A percentile compares a stretch with the other conserved stretches of the same genome.
Conservation (phyloP, 2,113 vertebrate genomes). For the Brachypodius melanocephalos region DNA sequence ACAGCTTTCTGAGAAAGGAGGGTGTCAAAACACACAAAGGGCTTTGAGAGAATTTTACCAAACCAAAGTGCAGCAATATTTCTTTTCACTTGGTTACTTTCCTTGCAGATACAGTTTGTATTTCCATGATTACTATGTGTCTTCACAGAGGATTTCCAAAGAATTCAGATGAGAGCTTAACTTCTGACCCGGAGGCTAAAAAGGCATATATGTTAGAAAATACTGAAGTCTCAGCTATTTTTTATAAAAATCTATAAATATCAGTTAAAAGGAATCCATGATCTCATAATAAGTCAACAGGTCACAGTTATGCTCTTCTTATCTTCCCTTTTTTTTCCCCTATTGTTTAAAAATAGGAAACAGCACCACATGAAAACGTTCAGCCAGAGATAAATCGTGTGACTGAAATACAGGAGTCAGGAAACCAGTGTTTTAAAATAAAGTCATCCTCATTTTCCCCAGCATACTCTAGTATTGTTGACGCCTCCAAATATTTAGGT, state of each 20-base stretch:
- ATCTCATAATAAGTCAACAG: conserved; percentile 48
- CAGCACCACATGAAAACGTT: conserved; percentile 44
- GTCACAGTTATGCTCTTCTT: conserved; percentile 42
- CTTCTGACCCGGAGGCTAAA: not conserved
- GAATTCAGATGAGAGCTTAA: not conserved
- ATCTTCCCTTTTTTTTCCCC: conserved; percentile 23
- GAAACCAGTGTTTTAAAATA: conserved; percentile 45
- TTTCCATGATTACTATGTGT: not conserved
- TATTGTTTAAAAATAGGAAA: conserved; percentile 67
- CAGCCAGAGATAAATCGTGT: conserved; percentile 17
- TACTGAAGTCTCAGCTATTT: conserved; percentile 14
- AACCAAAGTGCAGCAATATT: not conserved
- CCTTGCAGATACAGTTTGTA: not conserved
- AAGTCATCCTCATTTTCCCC: conserved; percentile 17
- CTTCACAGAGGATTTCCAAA: not conserved
- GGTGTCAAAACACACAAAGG: not conserved
- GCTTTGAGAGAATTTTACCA: not conserved
- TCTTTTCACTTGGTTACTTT: not conserved
- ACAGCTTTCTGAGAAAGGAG: not conserved
- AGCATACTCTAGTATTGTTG: not conserved
- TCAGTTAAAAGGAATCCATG: conserved; percentile 33
- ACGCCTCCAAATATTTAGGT: conserved; percentile 34
- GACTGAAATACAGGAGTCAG: conserved; percentile 36
- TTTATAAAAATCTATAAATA: conserved; percentile 55
- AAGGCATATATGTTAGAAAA: not conserved